Conservation (phyloP, 2,888 invertebrate species). For the Physocephala rufipes region DNA sequence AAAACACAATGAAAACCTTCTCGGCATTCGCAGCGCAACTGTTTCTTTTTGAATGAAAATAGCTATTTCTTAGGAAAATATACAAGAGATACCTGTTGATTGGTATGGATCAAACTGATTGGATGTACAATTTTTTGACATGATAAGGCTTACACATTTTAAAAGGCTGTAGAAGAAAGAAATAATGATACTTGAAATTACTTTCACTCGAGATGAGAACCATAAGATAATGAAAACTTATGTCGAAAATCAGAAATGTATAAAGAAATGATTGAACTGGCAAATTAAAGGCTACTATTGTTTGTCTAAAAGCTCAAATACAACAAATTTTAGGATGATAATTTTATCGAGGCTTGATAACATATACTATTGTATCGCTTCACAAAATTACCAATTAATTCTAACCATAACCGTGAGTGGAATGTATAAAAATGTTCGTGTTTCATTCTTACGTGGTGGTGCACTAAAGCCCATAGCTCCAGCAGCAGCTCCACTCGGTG, state of each 20-base stretch:
- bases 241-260: too few species aligned
- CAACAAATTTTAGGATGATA: too few species aligned
- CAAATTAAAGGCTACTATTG: background rate
- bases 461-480: conserved; percentile 61
- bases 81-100: conserved; percentile 16
- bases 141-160: conserved; percentile 8
- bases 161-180: conserved; percentile 30
- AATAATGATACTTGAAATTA: background rate
- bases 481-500: conserved; percentile 40
- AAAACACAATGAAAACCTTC: conserved; percentile 9
- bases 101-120: conserved; percentile 16
- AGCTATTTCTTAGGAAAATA: conserved; percentile 16
- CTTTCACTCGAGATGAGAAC: background rate
- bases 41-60: background rate
- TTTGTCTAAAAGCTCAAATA: too few species aligned
- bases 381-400: background rate
- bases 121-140: conserved; percentile 21
- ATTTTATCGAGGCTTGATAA: too few species aligned
- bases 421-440: too few species aligned
- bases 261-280: background rate
- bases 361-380: too few species aligned
- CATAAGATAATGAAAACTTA: background rate
- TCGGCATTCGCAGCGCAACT: conserved; percentile 24
- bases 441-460: conserved; percentile 62
- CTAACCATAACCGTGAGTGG: background rate